These are phyloP conservation scores for Acleris cristana DNA, from an alignment of 2,888 invertebrate genomes.

Conservation along the genomic window DNA sequence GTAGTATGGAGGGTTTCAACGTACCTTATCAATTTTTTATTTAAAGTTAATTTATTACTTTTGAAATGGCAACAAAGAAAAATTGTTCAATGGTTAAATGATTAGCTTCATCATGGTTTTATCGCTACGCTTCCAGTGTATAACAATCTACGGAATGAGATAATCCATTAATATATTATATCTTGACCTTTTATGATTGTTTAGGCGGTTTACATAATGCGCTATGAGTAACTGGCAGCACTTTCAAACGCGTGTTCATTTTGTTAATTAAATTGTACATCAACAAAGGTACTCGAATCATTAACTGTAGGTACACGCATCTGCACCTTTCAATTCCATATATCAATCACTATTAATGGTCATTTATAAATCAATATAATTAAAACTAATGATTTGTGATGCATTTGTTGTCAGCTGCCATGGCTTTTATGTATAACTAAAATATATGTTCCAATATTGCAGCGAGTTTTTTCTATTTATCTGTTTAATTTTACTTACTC, in stretches of 20 bases:
- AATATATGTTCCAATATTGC: neutral
- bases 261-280: slow-evolving; percentile 17
- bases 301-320: slow-evolving; percentile 12
- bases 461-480: neutral
- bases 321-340: slow-evolving; percentile 5
- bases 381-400: slow-evolving; percentile 1
- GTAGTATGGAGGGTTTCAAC: too few species aligned
- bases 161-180: slow-evolving; percentile 35
- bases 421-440: neutral
- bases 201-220: slow-evolving; percentile 33
- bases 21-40: too few species aligned
- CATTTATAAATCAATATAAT: slow-evolving; percentile 14
- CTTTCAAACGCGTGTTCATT: slow-evolving; percentile 22
- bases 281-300: slow-evolving; percentile 7
- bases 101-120: neutral
- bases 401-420: neutral
- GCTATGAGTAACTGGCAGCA: slow-evolving; percentile 15
- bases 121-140: neutral
- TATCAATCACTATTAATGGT: slow-evolving; percentile 20
- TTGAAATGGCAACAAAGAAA: too few species aligned
- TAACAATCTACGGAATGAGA: slow-evolving; percentile 24
- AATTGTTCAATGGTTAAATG: neutral
- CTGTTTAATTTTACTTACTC: too few species aligned
- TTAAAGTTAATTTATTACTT: too few species aligned
- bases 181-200: slow-evolving; percentile 36